Evolutionary conservation across 2,113 vertebrate species (phyloP).

Genomic region (Columbina picui): DNA sequence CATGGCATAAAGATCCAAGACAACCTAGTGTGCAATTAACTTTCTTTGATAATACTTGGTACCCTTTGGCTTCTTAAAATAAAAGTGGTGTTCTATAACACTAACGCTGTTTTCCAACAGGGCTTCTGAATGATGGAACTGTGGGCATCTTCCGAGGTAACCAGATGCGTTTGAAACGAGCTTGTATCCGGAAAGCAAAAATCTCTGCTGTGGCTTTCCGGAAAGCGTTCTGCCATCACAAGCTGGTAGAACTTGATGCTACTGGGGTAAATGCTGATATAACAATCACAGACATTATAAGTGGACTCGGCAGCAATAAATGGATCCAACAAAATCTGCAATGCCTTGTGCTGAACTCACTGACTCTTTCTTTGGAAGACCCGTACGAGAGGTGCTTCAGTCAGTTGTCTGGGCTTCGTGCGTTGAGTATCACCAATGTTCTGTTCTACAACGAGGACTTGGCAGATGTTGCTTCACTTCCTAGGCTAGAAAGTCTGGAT

Average conservation of each 20-base stretch:
- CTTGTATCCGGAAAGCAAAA: conserved; percentile 93
- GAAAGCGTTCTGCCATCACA: conserved; percentile 92
- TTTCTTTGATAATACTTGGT: not conserved
- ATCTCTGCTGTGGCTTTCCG: conserved; percentile 96
- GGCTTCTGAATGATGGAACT: conserved; percentile 93
- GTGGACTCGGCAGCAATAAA: conserved; percentile 92
- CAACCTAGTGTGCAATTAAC: not conserved
- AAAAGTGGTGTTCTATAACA: not conserved
- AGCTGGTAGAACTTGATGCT: conserved; percentile 93
- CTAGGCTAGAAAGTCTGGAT: conserved; percentile 94
- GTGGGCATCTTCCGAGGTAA: conserved; percentile 93
- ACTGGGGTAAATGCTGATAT: conserved; percentile 95
- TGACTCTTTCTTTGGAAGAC: conserved; percentile 95
- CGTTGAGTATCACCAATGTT: conserved; percentile 92
- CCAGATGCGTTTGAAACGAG: conserved; percentile 91
- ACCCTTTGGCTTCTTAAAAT: not conserved
- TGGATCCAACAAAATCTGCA: conserved; percentile 91
- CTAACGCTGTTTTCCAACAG: conserved; percentile 72
- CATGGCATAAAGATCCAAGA: not conserved
- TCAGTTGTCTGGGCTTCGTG: conserved; percentile 87
- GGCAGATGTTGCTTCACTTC: conserved; percentile 89
- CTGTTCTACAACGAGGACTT: conserved; percentile 96
- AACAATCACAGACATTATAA: conserved; percentile 95
- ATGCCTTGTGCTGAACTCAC: conserved; percentile 91
- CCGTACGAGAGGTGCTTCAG: conserved; percentile 89